Evolutionary conservation across 1,140 invertebrate species (phyloP).

Genomic region (Rhynchophorus ferrugineus): DNA sequence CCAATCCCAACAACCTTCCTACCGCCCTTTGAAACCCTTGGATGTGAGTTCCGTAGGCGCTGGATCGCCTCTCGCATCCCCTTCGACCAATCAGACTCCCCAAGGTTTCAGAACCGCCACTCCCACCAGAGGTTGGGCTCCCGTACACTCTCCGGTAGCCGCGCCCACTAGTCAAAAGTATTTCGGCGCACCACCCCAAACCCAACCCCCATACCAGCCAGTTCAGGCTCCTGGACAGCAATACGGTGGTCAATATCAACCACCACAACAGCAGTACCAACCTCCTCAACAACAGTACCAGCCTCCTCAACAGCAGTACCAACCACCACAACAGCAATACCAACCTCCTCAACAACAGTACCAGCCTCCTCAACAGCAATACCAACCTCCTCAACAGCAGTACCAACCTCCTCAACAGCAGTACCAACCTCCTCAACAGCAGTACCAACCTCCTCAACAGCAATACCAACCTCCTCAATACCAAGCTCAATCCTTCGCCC

Average conservation of each 20-base stretch:
- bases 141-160: slow-evolving; percentile 32
- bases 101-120: slow-evolving; percentile 24
- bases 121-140: slow-evolving; percentile 37
- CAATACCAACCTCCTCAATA: slow-evolving; percentile 28
- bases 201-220: slow-evolving; percentile 29
- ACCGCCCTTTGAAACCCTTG: slow-evolving; percentile 28
- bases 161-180: slow-evolving; percentile 26
- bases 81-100: slow-evolving; percentile 30
- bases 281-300: slow-evolving; percentile 30
- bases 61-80: slow-evolving; percentile 30
- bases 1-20: slow-evolving; percentile 31
- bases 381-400: slow-evolving; percentile 31
- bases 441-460: slow-evolving; percentile 31
- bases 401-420: slow-evolving; percentile 31
- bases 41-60: slow-evolving; percentile 22
- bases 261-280: slow-evolving; percentile 16
- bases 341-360: slow-evolving; percentile 27
- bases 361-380: slow-evolving; percentile 24
- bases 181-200: slow-evolving; percentile 26
- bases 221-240: slow-evolving; percentile 1
- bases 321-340: slow-evolving; percentile 20
- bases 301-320: slow-evolving; percentile 34
- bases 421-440: slow-evolving; percentile 20
- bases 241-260: slow-evolving; percentile 9
- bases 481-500: slow-evolving; percentile 35